Base-by-base conservation (phyloP, 2,797 vertebrate genomes). In the Poeciliopsis gracilis region DNA sequence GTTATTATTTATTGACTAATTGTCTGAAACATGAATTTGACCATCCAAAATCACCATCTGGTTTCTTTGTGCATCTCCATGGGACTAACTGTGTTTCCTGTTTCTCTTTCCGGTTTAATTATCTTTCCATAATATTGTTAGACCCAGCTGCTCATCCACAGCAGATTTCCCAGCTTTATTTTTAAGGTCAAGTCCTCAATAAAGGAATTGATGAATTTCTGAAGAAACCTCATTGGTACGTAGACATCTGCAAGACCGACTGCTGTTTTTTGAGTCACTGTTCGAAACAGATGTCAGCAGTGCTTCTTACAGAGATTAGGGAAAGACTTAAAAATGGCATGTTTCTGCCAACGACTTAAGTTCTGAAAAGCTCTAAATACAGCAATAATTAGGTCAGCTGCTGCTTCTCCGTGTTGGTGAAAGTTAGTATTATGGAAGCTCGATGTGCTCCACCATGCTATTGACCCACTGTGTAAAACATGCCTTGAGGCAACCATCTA, bases 361-460 rank as follows among this genome's bases (percentile, higher is more conserved):
- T 85, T 91, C 73, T 30, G 18, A 72, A 84, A 86, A 90, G 79
- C 90, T 85, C 82, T 25, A 84, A 66, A 90, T 89, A 89, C 81
- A 59, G 43, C 49, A 73, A 83, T 89, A 93, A 92, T 90, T 92
- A 88, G 90, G 89, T 92, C 90, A 90, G 76, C 84, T 82, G 86
- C 88, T 88, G 79, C 86, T 90, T 82, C 28, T 85, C 73, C 47
- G 18, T 49, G 38, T 77, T 67, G 78, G 53, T 87, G 55, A 79
- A 84, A 77, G 82, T 73, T 69, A 77, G 76, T 75, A 71, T 87
- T 73, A 89, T 76, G 1, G 72, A 80, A 84, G 66, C 74, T 87
- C 87, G 76, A 90, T 91, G 83, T 84, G 61, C 23, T 59, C 47
- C 76, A 59, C 28, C 0, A 45, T 72, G 71, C 45, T 63, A 46